Conservation (phyloP, 1,140 invertebrate species). For the Paracyclopina nana region DNA sequence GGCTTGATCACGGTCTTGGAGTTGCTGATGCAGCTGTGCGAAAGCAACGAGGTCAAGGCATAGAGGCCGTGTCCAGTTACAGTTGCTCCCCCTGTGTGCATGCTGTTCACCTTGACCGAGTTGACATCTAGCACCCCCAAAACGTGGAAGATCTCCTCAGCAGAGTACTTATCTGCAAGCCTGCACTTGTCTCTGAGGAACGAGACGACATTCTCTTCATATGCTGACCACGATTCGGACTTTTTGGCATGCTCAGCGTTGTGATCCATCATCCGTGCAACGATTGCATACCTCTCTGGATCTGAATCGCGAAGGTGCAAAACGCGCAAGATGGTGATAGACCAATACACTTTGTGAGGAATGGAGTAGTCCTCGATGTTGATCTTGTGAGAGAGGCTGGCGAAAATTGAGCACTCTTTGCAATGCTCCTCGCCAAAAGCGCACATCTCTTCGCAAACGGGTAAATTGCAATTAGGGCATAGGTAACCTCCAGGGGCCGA, state of each 20-base stretch:
- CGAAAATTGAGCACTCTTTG: slow-evolving; percentile 9
- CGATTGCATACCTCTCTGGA: slow-evolving; percentile 1
- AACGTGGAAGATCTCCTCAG: slow-evolving; percentile 17
- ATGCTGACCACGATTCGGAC: not conserved
- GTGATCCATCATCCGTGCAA: slow-evolving; percentile 10
- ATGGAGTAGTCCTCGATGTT: not conserved
- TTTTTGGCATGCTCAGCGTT: slow-evolving; percentile 4
- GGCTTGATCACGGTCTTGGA: slow-evolving; percentile 51
- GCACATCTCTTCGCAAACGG: slow-evolving; percentile 23
- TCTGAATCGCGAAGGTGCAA: not conserved
- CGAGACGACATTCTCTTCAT: slow-evolving; percentile 2
- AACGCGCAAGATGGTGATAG: not conserved
- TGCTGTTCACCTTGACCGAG: slow-evolving; percentile 48
- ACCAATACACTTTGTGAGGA: not conserved
- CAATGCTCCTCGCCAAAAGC: slow-evolving; percentile 8
- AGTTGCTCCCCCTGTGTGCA: slow-evolving; percentile 34
- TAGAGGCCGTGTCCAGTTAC: slow-evolving; percentile 30
- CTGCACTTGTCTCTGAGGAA: slow-evolving; percentile 36
- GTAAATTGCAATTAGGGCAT: slow-evolving; percentile 22
- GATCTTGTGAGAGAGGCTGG: not conserved
- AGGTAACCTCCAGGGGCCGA: slow-evolving; percentile 16
- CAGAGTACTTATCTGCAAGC: slow-evolving; percentile 36
- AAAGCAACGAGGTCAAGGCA: slow-evolving; percentile 45
- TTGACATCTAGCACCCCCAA: slow-evolving; percentile 57
- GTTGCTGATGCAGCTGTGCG: slow-evolving; percentile 54